A percentile compares a stretch with the other conserved stretches of the same genome.
These are phyloP conservation scores for Mus pahari DNA, from an alignment of 2,113 vertebrate genomes.

Conservation along the genomic window DNA sequence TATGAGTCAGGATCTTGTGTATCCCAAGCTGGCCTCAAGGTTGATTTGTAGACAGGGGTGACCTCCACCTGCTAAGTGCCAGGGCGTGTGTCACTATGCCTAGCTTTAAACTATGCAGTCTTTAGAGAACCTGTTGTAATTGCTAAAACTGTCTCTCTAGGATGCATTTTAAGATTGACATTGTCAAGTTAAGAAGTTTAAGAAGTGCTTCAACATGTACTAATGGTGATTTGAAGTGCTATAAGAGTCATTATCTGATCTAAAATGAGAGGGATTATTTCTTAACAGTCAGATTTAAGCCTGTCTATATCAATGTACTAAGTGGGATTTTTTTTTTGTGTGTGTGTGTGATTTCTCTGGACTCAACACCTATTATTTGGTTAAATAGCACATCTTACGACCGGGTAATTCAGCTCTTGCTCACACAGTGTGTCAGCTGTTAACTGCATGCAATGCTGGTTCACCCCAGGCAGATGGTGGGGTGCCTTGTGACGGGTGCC, in stretches of 20 bases:
- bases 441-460: background rate
- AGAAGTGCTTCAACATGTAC: fast-evolving
- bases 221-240: background rate
- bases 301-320: background rate
- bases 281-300: background rate
- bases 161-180: constrained; percentile 4
- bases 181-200: background rate
- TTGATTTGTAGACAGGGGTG: background rate
- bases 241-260: background rate
- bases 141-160: constrained; percentile 37
- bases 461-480: background rate
- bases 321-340: background rate
- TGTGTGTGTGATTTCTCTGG: background rate
- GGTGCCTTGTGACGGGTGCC: background rate
- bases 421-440: background rate
- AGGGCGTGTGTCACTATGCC: background rate
- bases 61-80: background rate
- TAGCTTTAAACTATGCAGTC: background rate
- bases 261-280: background rate
- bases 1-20: background rate
- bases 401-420: background rate
- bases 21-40: background rate
- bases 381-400: background rate
- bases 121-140: background rate
- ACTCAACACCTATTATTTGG: background rate